Evolutionary conservation across 2,888 invertebrate species (phyloP).

Genomic region (Leuctra nigra): DNA sequence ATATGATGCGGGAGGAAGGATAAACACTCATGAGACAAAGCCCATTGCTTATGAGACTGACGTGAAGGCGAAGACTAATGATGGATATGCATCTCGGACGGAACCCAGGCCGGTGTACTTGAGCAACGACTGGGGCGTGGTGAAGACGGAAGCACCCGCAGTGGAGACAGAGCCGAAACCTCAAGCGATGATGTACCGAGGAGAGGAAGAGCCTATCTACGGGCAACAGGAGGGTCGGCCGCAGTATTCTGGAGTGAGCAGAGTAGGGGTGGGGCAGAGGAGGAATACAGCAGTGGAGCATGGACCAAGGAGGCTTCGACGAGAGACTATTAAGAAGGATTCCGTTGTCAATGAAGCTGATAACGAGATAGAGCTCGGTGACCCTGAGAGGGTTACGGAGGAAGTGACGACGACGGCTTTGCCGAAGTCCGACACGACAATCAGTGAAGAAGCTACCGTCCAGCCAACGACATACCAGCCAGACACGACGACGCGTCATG

Average conservation of each 20-base stretch:
- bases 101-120: slow-evolving; percentile 31
- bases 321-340: no score
- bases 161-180: neutral
- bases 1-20: neutral
- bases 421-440: neutral
- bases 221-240: neutral
- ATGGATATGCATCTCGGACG: slow-evolving; percentile 30
- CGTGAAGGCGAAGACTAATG: slow-evolving; percentile 31
- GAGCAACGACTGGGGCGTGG: slow-evolving; percentile 33
- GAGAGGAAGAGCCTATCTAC: neutral
- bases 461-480: slow-evolving; percentile 16
- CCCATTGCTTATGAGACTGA: slow-evolving; percentile 32
- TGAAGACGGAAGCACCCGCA: neutral
- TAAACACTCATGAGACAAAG: slow-evolving; percentile 27
- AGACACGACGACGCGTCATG: slow-evolving; percentile 18
- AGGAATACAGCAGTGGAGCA: slow-evolving; percentile 41
- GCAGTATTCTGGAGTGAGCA: slow-evolving; percentile 19
- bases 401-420: neutral
- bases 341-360: slow-evolving; percentile 35
- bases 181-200: slow-evolving; percentile 4
- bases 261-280: slow-evolving; percentile 18
- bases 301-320: slow-evolving; percentile 39
- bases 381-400: slow-evolving; percentile 17
- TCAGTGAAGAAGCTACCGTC: neutral
- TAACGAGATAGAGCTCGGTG: slow-evolving; percentile 39